Evolutionary conservation across 2,113 vertebrate genomes (phyloP).

Genomic region (Nyctibius bracteatus): DNA sequence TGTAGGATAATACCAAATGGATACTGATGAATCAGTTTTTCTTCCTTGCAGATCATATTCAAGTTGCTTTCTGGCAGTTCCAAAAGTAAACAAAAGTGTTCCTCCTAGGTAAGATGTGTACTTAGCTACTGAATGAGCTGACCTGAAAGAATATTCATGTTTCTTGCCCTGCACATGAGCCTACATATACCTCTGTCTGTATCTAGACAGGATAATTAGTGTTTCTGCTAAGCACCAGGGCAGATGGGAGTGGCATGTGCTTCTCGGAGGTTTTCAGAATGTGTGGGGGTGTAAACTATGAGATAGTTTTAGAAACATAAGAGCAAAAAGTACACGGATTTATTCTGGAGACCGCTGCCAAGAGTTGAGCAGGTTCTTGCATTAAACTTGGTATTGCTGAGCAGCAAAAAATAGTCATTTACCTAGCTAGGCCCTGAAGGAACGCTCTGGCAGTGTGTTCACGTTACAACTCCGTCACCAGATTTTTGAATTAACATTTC

Average conservation of each 20-base stretch:
- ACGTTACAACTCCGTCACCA: background rate
- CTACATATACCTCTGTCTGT: conserved; percentile 1
- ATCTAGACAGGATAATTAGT: conserved; percentile 70
- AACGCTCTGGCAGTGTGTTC: fast-evolving
- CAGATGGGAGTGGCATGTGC: background rate
- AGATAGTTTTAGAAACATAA: background rate
- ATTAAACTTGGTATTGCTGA: background rate
- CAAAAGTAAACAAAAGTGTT: background rate
- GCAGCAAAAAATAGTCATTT: background rate
- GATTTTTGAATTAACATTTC: background rate
- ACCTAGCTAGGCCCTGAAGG: background rate
- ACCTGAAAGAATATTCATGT: conserved; percentile 12
- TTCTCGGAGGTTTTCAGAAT: conserved; percentile 26
- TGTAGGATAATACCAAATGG: background rate
- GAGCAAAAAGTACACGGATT: background rate
- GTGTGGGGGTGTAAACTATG: background rate
- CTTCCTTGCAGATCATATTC: background rate
- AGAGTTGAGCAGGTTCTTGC: background rate
- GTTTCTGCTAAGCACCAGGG: background rate
- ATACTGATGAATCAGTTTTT: background rate
- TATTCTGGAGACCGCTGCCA: background rate
- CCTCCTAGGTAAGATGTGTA: conserved; percentile 14
- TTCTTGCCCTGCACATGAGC: conserved; percentile 43
- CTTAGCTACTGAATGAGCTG: background rate
- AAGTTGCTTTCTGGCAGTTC: background rate